These are phyloP conservation scores for Muschampia plurimacula DNA, from an alignment of 2,888 invertebrate species.

Conservation along the genomic window DNA sequence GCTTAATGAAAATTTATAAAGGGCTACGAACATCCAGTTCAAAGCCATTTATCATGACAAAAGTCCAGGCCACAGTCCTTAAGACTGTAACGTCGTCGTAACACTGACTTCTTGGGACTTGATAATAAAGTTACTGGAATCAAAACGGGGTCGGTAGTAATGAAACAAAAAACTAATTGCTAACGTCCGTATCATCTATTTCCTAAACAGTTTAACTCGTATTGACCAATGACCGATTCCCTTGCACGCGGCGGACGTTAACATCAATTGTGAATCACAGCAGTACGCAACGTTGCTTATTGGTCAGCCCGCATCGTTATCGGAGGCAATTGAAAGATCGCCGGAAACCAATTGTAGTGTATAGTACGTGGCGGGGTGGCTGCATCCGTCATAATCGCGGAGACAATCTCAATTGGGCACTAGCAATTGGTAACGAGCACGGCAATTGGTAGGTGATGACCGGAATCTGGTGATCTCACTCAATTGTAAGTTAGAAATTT, in stretches of 20 bases:
- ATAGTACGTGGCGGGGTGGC: conserved; percentile 59
- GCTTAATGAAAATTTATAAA: not conserved
- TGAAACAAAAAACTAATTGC: not conserved
- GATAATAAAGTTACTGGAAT: not conserved
- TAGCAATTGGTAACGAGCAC: conserved; percentile 48
- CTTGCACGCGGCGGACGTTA: conserved; percentile 37
- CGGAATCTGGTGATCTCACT: conserved; percentile 39
- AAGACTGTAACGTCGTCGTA: too few relatives aligned
- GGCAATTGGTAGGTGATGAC: conserved; percentile 37
- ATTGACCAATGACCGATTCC: conserved; percentile 8
- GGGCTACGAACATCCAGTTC: not conserved
- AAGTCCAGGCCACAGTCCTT: too few relatives aligned
- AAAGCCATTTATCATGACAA: too few relatives aligned
- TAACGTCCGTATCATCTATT: not conserved
- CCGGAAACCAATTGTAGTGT: conserved; percentile 67
- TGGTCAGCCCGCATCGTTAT: conserved; percentile 42
- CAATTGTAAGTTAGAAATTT: conserved; percentile 12
- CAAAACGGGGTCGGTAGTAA: too few relatives aligned
- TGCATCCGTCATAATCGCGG: conserved; percentile 71
- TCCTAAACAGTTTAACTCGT: not conserved
- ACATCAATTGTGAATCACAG: conserved; percentile 43
- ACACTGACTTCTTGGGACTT: not conserved
- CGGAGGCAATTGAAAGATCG: conserved; percentile 72
- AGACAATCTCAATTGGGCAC: conserved; percentile 67
- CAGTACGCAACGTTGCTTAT: conserved; percentile 15